phyloP scores from a whole-genome alignment of 2,113 vertebrate species.

The Ciconia stormi region DNA sequence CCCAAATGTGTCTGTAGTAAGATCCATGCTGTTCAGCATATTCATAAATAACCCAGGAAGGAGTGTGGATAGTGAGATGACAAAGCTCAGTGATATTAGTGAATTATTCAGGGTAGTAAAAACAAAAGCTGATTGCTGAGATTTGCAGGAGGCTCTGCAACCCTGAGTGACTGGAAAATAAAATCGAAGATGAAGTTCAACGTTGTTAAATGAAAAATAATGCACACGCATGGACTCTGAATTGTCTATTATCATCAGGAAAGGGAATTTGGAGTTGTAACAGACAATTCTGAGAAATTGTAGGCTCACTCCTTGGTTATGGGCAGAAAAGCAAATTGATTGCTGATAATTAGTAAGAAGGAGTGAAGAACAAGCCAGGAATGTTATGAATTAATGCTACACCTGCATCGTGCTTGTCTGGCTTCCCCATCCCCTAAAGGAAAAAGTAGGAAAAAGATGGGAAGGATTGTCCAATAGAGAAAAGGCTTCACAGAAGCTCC shows the following conservation, averaged over 20 bases:
- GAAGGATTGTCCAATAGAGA: background rate
- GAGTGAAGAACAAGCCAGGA: background rate
- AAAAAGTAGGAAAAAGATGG: rapidly evolving
- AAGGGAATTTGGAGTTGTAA: background rate
- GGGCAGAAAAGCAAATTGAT: background rate
- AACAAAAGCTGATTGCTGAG: background rate
- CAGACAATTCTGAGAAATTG: background rate
- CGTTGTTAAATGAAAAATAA: background rate
- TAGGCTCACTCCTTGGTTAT: background rate
- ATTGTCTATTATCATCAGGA: background rate
- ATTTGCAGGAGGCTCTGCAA: background rate
- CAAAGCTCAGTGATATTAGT: background rate
- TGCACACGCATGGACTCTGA: background rate
- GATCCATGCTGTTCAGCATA: background rate
- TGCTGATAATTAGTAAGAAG: background rate
- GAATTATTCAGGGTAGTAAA: constrained; percentile 22
- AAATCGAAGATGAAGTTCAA: background rate
- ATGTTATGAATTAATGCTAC: background rate
- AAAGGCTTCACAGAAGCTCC: background rate
- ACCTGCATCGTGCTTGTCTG: rapidly evolving
- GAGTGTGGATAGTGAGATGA: background rate
- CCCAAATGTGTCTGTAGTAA: background rate
- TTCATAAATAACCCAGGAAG: background rate
- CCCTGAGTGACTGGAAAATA: background rate
- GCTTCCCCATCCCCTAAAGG: rapidly evolving